Base-by-base conservation (phyloP, 2,888 invertebrate species). In the Papilio elwesi region DNA sequence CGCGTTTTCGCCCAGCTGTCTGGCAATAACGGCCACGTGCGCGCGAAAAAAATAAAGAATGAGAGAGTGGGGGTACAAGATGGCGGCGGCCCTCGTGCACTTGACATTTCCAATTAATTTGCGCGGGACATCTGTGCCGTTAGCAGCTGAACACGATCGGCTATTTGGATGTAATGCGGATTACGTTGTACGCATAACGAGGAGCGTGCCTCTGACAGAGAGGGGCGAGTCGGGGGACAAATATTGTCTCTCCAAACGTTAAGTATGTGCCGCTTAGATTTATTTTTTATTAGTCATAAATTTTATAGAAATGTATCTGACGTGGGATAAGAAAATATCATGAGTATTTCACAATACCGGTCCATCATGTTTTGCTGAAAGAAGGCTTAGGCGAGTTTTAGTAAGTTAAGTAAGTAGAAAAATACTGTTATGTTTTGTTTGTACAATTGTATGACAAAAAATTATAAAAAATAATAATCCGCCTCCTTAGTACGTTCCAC, bases 91-190 rank as follows among this genome's bases (percentile, higher is more conserved):
- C 78, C 83, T 84, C 86, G 85, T 91, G 93, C 92, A 93, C 93
- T 93, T 93, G 93, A 93, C 93, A 93, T 93, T 93, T 92, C 92
- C 93, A 92, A 93, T 93, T 93, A 93, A 93, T 93, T 93, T 92
- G 91, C 90, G 84, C 89, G 88, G 90, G 87, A 91, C 92, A 92
- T 93, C 93, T 93, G 93, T 92, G 91, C 85, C 81, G 87, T 86
- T 86, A 89, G 92, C 93, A 92, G 93, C 93, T 92, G 92, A 92
- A 85, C 83, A 79, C 80, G 82, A 85, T 84, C 81, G 86, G 87
- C 82, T 84, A 83, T 85, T 86, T 81, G 87, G 85, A 80, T 80
- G 80, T 85, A 86, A 87, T 86, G 87, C 84, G 90, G 90, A 91
- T 91, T 90, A 91, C 86, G 86, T 83, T 81, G 79, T 79, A 80